Evolutionary conservation across 1,140 invertebrate species (phyloP).

Genomic region (Spodoptera frugiperda): DNA sequence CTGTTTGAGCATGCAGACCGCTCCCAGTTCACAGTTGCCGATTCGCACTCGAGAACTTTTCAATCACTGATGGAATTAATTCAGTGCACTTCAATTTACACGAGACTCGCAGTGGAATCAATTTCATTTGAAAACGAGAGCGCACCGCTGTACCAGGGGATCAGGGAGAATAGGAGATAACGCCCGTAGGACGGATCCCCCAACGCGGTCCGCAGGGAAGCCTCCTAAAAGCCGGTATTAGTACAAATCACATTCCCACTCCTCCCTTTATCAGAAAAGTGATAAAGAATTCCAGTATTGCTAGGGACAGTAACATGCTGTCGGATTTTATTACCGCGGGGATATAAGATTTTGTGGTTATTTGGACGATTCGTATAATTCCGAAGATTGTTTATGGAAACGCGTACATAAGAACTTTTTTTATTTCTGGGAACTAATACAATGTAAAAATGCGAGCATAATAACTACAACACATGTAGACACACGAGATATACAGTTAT

Average conservation of each 20-base stretch:
- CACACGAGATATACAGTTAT: background rate
- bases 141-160: conserved; percentile 43
- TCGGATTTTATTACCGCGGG: conserved; percentile 47
- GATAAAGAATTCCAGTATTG: conserved; percentile 55
- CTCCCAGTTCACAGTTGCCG: conserved; percentile 21
- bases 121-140: conserved; percentile 64
- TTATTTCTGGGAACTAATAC: no score
- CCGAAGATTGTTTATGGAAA: conserved; percentile 15
- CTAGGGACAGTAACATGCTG: conserved; percentile 36
- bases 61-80: conserved; percentile 73
- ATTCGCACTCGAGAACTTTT: conserved; percentile 57
- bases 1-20: conserved; percentile 15
- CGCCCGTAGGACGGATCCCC: conserved; percentile 47
- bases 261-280: conserved; percentile 58
- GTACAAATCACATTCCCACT: conserved; percentile 60
- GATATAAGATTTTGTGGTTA: conserved; percentile 38
- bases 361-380: conserved; percentile 33
- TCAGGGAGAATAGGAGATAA: conserved; percentile 57
- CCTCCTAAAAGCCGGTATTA: conserved; percentile 63
- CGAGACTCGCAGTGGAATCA: conserved; percentile 63
- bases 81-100: conserved; percentile 70
- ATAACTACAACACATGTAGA: no score
- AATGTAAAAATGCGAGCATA: no score
- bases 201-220: conserved; percentile 55
- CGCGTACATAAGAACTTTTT: background rate